Conservation (phyloP, 2,888 invertebrate genomes). For the Synanthedon vespiformis region DNA sequence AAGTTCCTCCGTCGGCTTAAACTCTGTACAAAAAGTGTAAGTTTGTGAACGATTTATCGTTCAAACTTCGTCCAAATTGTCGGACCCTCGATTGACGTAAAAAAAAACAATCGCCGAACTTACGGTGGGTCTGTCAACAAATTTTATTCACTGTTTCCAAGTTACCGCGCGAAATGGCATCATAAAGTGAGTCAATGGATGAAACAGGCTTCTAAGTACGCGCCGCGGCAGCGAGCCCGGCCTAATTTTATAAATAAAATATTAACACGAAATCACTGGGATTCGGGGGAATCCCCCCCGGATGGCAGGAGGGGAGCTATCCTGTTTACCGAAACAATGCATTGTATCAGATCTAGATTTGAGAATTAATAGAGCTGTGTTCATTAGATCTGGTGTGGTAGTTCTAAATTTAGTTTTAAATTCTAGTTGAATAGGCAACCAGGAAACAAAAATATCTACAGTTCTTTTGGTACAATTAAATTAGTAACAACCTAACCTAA, state of each 20-base stretch:
- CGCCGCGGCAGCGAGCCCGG: constrained; percentile 13
- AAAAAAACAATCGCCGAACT: constrained; percentile 1
- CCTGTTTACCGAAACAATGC: constrained; percentile 37
- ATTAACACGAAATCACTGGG: constrained; percentile 61
- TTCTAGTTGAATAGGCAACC: no score
- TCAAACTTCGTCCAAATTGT: neutral
- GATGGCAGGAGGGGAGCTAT: constrained; percentile 9
- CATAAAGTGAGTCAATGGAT: constrained; percentile 51
- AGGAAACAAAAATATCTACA: no score
- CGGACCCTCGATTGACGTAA: neutral
- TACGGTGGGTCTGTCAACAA: constrained; percentile 28
- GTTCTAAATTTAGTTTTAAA: no score
- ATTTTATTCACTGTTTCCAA: constrained; percentile 29
- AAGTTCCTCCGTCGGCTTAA: no score
- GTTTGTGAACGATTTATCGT: neutral
- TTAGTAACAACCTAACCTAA: no score
- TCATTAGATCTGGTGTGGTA: no score
- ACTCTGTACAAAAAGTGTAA: no score
- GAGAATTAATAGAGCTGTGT: neutral
- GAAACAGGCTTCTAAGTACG: constrained; percentile 43
- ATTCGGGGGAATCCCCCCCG: constrained; percentile 6
- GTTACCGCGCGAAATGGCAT: constrained; percentile 33
- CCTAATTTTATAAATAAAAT: constrained; percentile 61
- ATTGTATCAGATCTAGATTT: constrained; percentile 16
- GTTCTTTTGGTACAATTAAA: no score